These are phyloP conservation scores for Melanotaenia nigrans DNA, from an alignment of 2,797 vertebrate species.

Conservation along the genomic window DNA sequence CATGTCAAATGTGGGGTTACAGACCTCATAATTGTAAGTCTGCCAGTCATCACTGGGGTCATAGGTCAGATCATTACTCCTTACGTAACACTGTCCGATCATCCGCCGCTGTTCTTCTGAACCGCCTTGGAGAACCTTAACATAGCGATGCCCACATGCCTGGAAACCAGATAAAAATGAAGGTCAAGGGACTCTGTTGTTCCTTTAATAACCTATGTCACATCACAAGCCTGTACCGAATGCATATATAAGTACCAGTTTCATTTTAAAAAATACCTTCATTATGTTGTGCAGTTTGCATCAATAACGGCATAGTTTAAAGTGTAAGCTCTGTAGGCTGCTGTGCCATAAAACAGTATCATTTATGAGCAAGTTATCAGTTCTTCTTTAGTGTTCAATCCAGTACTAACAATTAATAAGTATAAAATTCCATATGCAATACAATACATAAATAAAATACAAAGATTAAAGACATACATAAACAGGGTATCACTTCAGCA, in stretches of 20 bases:
- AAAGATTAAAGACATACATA: constrained; percentile 1
- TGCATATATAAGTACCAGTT: not conserved
- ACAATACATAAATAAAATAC: not conserved
- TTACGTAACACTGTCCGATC: constrained; percentile 92
- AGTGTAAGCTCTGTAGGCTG: not conserved
- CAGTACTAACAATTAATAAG: not conserved
- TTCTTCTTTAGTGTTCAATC: not conserved
- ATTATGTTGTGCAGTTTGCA: not conserved
- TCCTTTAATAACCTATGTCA: not conserved
- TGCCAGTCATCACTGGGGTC: constrained; percentile 89
- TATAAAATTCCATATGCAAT: not conserved
- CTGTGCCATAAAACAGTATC: not conserved
- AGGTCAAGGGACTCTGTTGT: not conserved
- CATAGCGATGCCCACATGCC: constrained; percentile 94
- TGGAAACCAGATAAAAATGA: constrained; percentile 52
- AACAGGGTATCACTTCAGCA: not conserved
- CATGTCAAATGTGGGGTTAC: constrained; percentile 84
- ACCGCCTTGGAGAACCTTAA: constrained; percentile 81
- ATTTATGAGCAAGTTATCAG: not conserved
- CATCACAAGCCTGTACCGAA: not conserved
- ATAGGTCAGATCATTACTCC: constrained; percentile 87
- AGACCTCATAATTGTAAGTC: constrained; percentile 86
- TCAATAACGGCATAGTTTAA: not conserved
- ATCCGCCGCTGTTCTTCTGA: constrained; percentile 87
- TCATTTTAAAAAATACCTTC: not conserved